Base-by-base conservation (phyloP, 2,113 vertebrate genomes). In the Odocoileus virginianus region DNA sequence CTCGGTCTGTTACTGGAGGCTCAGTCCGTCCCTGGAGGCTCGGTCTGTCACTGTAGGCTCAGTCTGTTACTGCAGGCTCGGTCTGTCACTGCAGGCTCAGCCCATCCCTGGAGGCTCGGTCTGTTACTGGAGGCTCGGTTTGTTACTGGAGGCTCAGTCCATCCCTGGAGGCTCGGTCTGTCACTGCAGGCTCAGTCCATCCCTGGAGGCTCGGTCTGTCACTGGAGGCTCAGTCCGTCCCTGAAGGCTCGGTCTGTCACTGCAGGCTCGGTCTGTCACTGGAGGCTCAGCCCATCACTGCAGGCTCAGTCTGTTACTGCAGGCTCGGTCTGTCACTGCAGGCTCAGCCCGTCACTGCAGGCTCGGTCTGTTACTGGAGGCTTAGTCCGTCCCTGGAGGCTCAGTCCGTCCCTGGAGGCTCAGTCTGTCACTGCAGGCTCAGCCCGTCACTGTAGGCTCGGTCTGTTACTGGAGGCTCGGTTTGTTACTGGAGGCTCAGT, bases 51-150 rank as follows among this genome's bases (percentile, higher is more conserved):
- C 21, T 6, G 23, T 3, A 36, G 36, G 36, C 36, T 36, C 2
- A 1, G 47, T 50, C 47, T 3, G 12, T 50, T 1, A 0, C 12
- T 50, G 47, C 2, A 55, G 8, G 16, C 1, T 47, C 47, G 1
- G 47, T 1, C 47, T 2, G 47, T 47, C 10, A 0, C 47, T 11
- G 19, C 33, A 54, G n/a, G 30, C 19, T 36, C 33, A 2, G 79
- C 0, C 33, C 14, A 6, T 2, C 8, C 2, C 33, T 19, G 8
- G 8, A 10, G 17, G 17, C 1, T 1, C 47, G 11, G 47, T 3
- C 47, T 11, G 11, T 47, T 1, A 2, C 47, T 47, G 47, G 2
- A 55, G 17, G 17, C 1, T 12, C 11, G 2, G 36, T 2, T 36
- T 25, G 11, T 43, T 14, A 43, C 21, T 6, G 23, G 14, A 36